Base-by-base conservation (phyloP, 2,888 invertebrate genomes). In the Andrena flavipes region DNA sequence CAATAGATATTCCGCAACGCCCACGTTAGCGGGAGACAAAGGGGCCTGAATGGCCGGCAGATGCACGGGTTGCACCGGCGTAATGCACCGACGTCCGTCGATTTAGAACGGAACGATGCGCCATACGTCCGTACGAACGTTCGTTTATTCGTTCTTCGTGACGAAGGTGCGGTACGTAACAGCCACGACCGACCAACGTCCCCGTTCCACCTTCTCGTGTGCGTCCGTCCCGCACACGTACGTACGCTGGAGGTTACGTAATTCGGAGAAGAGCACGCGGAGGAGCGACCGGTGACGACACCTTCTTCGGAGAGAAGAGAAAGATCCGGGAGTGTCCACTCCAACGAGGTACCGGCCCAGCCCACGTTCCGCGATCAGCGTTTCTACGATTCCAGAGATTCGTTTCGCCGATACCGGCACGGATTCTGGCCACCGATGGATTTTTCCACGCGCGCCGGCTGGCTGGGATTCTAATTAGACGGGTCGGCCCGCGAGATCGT, bases 1-100 rank as follows among this genome's bases (percentile, higher is more conserved):
- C 89, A 92, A 92, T 91, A 89, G 91, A 90, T 86, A 88, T 89
- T 87, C 84, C 84, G 80, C 80, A 82, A 89, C 92, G 90, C 92
- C 92, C 89, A 92, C 92, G 88, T 84, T 79, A 75, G 87, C 84
- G 76, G 81, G 89, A 91, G 90, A 92, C 91, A 92, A 91, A 92
- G 90, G 56, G 56, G 87, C 87, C 78, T 86, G 88, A 88, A 88
- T 82, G 86, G 86, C 82, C 89, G 85, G 88, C 84, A 86, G 89
- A 87, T 87, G 87, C 87, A 87, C 87, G 86, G 83, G 77, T 74
- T 59, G 82, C 82, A 76, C 74, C 84, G 83, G 82, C 86, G 84
- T 82, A 85, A 74, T 83, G 87, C 86, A 81, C 79, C 87, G 87
- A 80, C 85, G 83, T 83, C 77, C 84, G 85, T 76, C 89, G 91